Base-by-base conservation (phyloP, 2,113 vertebrate species). In the Mugil cephalus region DNA sequence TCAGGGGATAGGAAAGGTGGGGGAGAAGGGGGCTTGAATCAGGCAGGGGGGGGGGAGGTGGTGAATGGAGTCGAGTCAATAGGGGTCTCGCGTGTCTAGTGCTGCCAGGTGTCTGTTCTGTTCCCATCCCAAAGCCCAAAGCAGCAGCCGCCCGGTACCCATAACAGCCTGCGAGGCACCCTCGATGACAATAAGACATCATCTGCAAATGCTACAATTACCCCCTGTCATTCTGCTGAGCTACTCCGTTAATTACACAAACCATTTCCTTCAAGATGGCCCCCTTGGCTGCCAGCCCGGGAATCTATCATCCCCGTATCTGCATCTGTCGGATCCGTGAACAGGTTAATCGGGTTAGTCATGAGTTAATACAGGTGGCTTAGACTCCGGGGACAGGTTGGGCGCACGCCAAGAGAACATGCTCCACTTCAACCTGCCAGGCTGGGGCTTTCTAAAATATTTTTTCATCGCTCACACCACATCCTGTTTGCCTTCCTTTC, bases 71-170 rank as follows among this genome's bases (percentile, higher is more conserved):
- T 17, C 24, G 60, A 68, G 74, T 77, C 60, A 60, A 79, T 35
- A 68, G 76, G 83, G 74, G 72, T 60, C 69, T 90, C 4, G 77
- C 71, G 50, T 93, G 89, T 85, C 74, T 76, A 78, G 77, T 19
- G 64, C 75, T 77, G 83, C 90, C 92, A 92, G 90, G 90, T 93
- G 91, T 87, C 78, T 92, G 72, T 48, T 87, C 78, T 92, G 72
- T 48, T 78, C 67, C 68, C 69, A 55, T 87, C 79, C 69, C 60
- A 59, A 60, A 77, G 60, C 81, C 56, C 74, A 71, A 69, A 88
- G 90, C 88, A 85, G 69, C 80, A 82, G 71, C 71, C 70, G 72
- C 35, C 74, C 46, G n/a, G 66, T 72, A 76, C 84, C 68, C 87
- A 79, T 18, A 76, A 89, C 77, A 84, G 81, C 87, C 91, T 79